phyloP scores from a whole-genome alignment of 2,113 vertebrate genomes.

The Orycteropus afer region DNA sequence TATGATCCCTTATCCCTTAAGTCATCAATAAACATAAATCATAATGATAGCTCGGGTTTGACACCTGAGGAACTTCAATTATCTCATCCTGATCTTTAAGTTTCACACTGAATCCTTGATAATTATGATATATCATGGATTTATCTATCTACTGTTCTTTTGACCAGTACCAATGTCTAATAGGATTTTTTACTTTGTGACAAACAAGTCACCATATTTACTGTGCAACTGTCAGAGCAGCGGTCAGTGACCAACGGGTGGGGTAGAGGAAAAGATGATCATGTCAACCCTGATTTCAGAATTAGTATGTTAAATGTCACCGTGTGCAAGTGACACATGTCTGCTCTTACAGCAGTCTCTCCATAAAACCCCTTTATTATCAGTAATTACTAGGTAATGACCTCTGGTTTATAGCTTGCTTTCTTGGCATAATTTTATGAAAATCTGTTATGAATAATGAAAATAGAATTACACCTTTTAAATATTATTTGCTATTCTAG shows the following conservation, averaged over 20 bases:
- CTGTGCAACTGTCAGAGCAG: background rate
- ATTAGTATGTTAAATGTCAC: background rate
- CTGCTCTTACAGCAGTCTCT: background rate
- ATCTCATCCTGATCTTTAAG: background rate
- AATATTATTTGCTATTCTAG: background rate
- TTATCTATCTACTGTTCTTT: background rate
- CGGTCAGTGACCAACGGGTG: background rate
- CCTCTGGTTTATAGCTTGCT: background rate
- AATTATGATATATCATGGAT: background rate
- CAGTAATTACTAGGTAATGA: background rate
- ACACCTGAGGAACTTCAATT: background rate
- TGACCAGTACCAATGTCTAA: background rate
- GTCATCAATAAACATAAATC: background rate
- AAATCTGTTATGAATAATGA: background rate
- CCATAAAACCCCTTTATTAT: background rate
- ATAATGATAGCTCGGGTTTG: background rate
- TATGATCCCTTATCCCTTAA: background rate
- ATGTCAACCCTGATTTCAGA: background rate
- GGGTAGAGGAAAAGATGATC: background rate
- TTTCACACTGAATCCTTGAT: background rate
- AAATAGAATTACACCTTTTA: background rate
- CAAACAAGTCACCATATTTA: background rate
- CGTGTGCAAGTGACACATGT: background rate
- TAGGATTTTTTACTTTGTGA: background rate
- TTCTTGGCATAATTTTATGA: background rate